These are phyloP conservation scores for Lepus timidus DNA, from an alignment of 2,113 vertebrate genomes.

Conservation along the genomic window DNA sequence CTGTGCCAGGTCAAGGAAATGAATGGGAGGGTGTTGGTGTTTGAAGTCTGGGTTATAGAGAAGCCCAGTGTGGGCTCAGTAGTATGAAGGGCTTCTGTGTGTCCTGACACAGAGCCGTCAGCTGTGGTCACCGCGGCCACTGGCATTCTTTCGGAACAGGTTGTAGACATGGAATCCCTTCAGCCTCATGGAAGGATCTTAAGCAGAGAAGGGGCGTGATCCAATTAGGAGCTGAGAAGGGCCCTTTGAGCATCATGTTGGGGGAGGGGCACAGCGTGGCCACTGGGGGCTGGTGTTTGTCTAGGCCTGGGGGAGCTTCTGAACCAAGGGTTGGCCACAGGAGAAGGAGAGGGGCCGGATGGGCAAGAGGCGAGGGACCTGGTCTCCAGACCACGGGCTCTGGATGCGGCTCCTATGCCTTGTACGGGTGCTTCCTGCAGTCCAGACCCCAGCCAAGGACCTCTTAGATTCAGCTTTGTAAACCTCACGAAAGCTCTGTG, in stretches of 20 bases:
- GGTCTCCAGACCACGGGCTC: neutral
- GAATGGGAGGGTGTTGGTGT: neutral
- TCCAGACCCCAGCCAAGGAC: neutral
- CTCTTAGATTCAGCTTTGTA: too few species aligned
- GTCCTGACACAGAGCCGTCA: neutral
- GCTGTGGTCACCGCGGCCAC: too few species aligned
- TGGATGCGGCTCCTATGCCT: accelerated
- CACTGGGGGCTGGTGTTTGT: neutral
- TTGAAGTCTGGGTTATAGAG: neutral
- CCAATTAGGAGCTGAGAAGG: neutral
- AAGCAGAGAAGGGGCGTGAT: neutral
- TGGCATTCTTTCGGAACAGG: accelerated
- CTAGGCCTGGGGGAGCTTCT: neutral
- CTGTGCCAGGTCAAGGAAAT: neutral
- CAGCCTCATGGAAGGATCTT: neutral
- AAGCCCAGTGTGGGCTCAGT: neutral
- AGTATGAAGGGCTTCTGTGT: accelerated
- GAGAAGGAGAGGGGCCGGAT: neutral
- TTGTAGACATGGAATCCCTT: neutral
- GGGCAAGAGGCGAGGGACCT: neutral
- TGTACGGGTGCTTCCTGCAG: accelerated
- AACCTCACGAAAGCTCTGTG: neutral
- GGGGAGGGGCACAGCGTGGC: too few species aligned
- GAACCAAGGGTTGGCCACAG: accelerated
- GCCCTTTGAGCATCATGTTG: neutral